Base-by-base conservation (phyloP, 2,797 vertebrate genomes). In the Chanos chanos region DNA sequence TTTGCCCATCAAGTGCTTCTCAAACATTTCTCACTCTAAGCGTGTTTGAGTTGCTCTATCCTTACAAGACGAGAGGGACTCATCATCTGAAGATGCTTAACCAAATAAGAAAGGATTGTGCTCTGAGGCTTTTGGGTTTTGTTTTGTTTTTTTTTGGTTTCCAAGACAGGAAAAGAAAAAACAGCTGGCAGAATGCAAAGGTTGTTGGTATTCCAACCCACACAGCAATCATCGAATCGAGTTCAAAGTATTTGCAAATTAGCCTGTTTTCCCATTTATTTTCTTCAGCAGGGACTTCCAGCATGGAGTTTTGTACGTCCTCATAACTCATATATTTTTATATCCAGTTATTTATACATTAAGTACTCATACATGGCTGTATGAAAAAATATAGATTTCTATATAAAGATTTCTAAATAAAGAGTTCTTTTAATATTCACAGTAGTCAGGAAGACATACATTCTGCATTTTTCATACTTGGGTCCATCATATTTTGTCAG, bases 11-110 rank as follows among this genome's bases (percentile, higher is more conserved):
- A 43, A 59, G 43, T 66, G 21, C 15, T 60, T 37, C 72, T 76
- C 69, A 37, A 51, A 72, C 79, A 78, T 66, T 69, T 81, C 75
- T 56, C 61, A 15, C 48, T 66, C 34, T 53, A 34, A 45, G 13
- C 61, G 36, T 7, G n/a, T 43, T 55, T 52, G 28, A 40, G 8
- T 56, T 44, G 30, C 34, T 21, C 30, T 50, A 47, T 47, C 49
- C 30, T n/a, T 53, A 58, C 3, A 34, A 27, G 43, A 59, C 60
- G 50, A 71, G 55, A 72, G 67, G n/a, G n/a, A 64, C 57, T 65
- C 67, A 66, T 67, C 69, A 74, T 48, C 34, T 65, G 44, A 44
- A 54, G 57, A 51, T 72, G 67, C 60, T 59, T 72, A 74, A 72
- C 69, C 66, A 58, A 67, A 65, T 45, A 24, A 34, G 61, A 70